Evolutionary conservation across 2,888 invertebrate species (phyloP).

Genomic region (Drosophila acutilabella): DNA sequence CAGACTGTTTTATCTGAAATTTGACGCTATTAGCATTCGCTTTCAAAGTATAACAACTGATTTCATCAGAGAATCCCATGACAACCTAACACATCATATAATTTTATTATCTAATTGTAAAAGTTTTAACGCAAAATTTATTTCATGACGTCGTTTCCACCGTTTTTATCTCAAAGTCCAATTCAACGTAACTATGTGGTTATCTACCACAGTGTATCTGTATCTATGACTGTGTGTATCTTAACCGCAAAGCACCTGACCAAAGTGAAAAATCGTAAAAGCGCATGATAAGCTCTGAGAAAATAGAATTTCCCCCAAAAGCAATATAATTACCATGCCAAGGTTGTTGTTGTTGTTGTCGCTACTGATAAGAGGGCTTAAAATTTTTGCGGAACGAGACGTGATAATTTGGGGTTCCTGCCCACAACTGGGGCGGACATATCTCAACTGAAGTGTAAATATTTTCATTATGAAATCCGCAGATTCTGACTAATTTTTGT

Average conservation of each 20-base stretch:
- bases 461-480: conserved; percentile 1
- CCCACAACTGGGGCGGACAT: background rate
- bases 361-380: conserved; percentile 39
- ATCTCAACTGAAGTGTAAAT: conserved; percentile 13
- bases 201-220: conserved; percentile 22
- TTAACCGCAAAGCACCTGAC: conserved; percentile 60
- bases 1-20: conserved; percentile 6
- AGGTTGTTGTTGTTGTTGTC: background rate
- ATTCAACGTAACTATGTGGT: background rate
- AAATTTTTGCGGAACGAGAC: conserved; percentile 15
- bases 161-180: conserved; percentile 17
- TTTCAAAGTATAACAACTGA: conserved; percentile 15
- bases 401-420: background rate
- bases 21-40: background rate
- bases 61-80: conserved; percentile 42
- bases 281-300: conserved; percentile 42
- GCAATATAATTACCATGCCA: conserved; percentile 41
- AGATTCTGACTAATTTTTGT: conserved; percentile 8
- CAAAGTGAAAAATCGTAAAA: conserved; percentile 37
- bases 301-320: conserved; percentile 25
- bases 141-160: conserved; percentile 47
- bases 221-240: conserved; percentile 16
- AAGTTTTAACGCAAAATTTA: conserved; percentile 27
- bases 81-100: conserved; percentile 19
- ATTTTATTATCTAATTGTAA: conserved; percentile 33